Percentiles rank a stretch among this genome's conserved stretches.
Evolutionary conservation across 2,888 invertebrate genomes (phyloP).

Genomic region (Drosophila gaucha): DNA sequence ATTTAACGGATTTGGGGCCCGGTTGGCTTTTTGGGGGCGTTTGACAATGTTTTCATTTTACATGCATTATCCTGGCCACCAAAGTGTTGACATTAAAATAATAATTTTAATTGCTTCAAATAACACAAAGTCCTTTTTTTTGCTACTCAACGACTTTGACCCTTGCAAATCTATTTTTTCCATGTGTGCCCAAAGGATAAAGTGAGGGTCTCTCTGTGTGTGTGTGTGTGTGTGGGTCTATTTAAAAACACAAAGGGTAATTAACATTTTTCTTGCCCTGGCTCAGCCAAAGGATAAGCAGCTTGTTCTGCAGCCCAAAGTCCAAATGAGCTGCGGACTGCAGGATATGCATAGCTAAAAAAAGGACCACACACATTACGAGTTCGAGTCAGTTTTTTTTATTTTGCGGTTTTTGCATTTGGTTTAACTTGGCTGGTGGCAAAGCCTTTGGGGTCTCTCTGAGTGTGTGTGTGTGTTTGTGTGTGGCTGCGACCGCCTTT

Average conservation of each 20-base stretch:
- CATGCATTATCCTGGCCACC: conserved; percentile 73
- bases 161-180: conserved; percentile 42
- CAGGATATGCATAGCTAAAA: conserved; percentile 16
- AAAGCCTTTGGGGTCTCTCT: conserved; percentile 46
- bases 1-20: conserved; percentile 71
- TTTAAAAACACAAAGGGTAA: conserved; percentile 81
- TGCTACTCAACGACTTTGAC: conserved; percentile 53
- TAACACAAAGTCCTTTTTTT: conserved; percentile 64
- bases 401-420: conserved; percentile 82
- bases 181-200: conserved; percentile 28
- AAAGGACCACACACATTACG: conserved; percentile 63
- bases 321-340: conserved; percentile 66
- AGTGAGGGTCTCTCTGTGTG: background rate
- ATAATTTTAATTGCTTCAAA: conserved; percentile 84
- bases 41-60: conserved; percentile 72
- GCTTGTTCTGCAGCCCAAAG: conserved; percentile 67
- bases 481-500: conserved; percentile 62
- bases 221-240: conserved; percentile 58
- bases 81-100: conserved; percentile 84
- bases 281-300: conserved; percentile 70
- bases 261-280: conserved; percentile 78
- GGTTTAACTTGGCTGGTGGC: conserved; percentile 78
- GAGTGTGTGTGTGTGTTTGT: conserved; percentile 10
- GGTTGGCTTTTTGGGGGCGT: conserved; percentile 30
- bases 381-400: conserved; percentile 23